These are phyloP conservation scores for Schlechtendalia chinensis DNA, from an alignment of 1,140 invertebrate genomes.

Conservation along the genomic window DNA sequence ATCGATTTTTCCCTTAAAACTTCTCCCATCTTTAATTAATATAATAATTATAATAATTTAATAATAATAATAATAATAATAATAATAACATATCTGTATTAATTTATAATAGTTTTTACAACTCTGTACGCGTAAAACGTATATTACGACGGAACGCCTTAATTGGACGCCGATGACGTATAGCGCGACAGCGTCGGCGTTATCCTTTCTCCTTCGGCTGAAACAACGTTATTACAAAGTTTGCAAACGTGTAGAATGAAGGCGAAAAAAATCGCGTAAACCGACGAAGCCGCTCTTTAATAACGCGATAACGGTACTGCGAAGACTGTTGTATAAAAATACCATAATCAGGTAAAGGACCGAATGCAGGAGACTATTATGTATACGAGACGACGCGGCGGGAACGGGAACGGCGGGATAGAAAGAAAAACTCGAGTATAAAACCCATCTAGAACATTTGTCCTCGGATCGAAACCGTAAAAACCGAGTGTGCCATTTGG, in stretches of 20 bases:
- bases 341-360: not conserved
- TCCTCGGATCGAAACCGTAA: conserved; percentile 13
- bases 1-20: not conserved
- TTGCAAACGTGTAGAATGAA: not conserved
- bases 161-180: not conserved
- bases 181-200: not conserved
- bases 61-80: too few species aligned
- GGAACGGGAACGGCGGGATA: not conserved
- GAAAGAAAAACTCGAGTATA: not conserved
- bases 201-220: not conserved
- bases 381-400: not conserved
- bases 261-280: not conserved
- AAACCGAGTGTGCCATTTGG: conserved; percentile 35
- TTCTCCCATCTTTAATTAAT: not conserved
- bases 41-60: too few species aligned
- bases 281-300: not conserved
- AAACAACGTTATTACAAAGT: not conserved
- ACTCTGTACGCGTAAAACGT: not conserved
- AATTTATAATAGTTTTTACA: not conserved
- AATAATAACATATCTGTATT: too few species aligned
- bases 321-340: not conserved
- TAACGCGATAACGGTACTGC: not conserved
- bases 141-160: not conserved
- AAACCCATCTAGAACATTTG: conserved; percentile 12
- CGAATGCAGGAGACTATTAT: not conserved